phyloP scores from a whole-genome alignment of 30 jellyfish, hydroid and myxozoan genomes.

The Turritopsis rubra region DNA sequence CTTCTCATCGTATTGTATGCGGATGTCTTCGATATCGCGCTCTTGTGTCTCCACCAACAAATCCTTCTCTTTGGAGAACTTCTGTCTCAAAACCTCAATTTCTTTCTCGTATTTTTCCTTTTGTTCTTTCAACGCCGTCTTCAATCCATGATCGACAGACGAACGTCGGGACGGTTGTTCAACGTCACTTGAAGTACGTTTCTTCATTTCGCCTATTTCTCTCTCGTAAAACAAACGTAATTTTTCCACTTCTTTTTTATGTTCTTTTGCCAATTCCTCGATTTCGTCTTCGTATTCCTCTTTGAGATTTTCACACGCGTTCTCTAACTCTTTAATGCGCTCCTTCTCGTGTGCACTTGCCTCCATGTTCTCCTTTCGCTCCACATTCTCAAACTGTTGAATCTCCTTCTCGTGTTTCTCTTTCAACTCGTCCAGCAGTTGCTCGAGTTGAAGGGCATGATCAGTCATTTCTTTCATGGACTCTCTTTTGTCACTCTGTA shows the following conservation, averaged over 20 bases:
- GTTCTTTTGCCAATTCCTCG: conserved; percentile 42
- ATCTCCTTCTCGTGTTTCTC: conserved; percentile 56
- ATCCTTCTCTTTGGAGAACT: conserved; percentile 39
- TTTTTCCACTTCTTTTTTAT: conserved; percentile 45
- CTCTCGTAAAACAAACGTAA: conserved; percentile 42
- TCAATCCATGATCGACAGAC: conserved; percentile 33
- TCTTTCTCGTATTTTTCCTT: conserved; percentile 41
- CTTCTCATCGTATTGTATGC: conserved; percentile 90
- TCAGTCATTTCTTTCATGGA: conserved; percentile 84
- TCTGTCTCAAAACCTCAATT: conserved; percentile 33
- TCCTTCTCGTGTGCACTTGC: conserved; percentile 15
- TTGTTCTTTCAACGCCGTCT: conserved; percentile 28
- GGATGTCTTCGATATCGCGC: conserved; percentile 67
- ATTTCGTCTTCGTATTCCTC: conserved; percentile 61
- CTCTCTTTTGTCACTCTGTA: conserved; percentile 58
- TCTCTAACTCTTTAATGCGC: conserved; percentile 55
- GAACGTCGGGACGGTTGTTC: conserved; percentile 21
- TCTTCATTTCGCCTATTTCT: conserved; percentile 46
- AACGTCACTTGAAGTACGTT: conserved; percentile 15
- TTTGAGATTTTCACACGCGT: conserved; percentile 24
- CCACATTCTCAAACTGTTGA: conserved; percentile 45
- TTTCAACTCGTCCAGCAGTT: conserved; percentile 75
- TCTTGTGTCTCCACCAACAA: conserved; percentile 51
- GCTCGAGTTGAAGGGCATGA: conserved; percentile 66
- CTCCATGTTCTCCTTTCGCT: conserved; percentile 46